A percentile compares a stretch with the other conserved stretches of the same genome.
phyloP scores from a whole-genome alignment of 2,113 vertebrate species.

The Limnothrissa miodon region DNA sequence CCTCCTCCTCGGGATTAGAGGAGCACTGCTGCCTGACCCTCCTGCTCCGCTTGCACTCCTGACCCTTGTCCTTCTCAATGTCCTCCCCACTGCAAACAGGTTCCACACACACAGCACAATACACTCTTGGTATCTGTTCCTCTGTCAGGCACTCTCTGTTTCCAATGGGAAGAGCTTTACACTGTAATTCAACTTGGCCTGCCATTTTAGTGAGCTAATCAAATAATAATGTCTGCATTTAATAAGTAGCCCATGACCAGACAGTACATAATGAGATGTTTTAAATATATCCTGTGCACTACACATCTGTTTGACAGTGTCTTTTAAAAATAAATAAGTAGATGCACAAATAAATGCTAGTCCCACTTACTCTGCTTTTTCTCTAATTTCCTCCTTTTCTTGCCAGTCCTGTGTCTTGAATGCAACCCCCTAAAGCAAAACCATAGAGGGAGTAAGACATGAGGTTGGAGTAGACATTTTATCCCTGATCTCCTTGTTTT shows the following conservation, averaged over 20 bases:
- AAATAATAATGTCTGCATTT: background rate
- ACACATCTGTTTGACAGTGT: background rate
- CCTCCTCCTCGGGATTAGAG: conserved; percentile 74
- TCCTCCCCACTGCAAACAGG: conserved; percentile 61
- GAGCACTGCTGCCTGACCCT: conserved; percentile 69
- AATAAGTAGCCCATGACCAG: background rate
- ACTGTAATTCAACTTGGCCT: background rate
- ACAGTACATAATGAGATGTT: background rate
- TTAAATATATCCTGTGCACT: background rate
- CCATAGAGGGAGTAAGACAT: background rate
- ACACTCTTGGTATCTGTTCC: background rate
- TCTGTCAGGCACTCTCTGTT: background rate
- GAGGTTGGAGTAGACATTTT: background rate
- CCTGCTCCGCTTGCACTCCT: conserved; percentile 69
- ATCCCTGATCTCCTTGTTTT: background rate
- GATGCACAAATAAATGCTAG: background rate
- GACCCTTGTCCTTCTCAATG: conserved; percentile 72
- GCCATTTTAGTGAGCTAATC: background rate
- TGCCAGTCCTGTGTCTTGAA: conserved; percentile 55
- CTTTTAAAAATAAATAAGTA: background rate
- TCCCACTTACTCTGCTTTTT: conserved; percentile 79
- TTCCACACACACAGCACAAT: background rate
- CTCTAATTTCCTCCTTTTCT: conserved; percentile 71
- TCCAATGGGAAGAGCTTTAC: background rate
- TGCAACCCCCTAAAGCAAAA: conserved; percentile 40